These are phyloP conservation scores for Dufourea novaeangliae DNA, from an alignment of 1,140 invertebrate species.

Conservation along the genomic window DNA sequence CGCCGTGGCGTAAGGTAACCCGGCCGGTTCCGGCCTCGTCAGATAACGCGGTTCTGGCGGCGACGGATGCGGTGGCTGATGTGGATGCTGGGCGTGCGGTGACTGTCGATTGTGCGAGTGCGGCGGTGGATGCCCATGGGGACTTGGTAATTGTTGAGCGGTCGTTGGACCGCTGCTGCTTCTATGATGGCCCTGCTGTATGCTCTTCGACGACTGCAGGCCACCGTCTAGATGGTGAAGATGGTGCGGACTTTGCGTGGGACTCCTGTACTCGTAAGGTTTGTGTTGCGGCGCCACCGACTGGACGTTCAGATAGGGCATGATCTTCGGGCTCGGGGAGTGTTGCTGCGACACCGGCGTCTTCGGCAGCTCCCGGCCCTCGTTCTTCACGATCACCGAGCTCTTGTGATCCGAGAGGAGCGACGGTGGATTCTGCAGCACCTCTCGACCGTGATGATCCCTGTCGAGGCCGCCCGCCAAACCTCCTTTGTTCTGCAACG, in stretches of 20 bases:
- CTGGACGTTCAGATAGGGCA: conserved; percentile 84
- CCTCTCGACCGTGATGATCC: conserved; percentile 82
- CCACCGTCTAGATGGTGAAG: conserved; percentile 75
- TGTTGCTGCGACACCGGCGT: conserved; percentile 82
- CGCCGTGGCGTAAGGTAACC: conserved; percentile 68
- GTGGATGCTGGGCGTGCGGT: conserved; percentile 74
- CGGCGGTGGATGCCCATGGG: conserved; percentile 76
- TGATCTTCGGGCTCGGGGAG: conserved; percentile 86
- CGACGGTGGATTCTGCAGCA: conserved; percentile 84
- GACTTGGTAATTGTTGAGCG: conserved; percentile 76
- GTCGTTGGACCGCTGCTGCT: conserved; percentile 63
- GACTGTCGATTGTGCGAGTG: conserved; percentile 79
- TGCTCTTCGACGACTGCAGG: conserved; percentile 71
- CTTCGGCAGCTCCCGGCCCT: conserved; percentile 84
- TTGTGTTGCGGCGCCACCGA: conserved; percentile 80
- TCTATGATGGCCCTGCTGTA: conserved; percentile 68
- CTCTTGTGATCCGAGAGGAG: conserved; percentile 86
- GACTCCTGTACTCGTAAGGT: conserved; percentile 83
- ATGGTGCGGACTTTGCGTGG: conserved; percentile 83
- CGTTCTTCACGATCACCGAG: conserved; percentile 90
- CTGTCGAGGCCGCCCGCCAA: conserved; percentile 77
- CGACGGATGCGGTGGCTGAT: conserved; percentile 79
- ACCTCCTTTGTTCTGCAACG: conserved; percentile 72
- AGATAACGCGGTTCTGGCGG: conserved; percentile 80
- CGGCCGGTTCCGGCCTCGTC: conserved; percentile 72